These are phyloP conservation scores for Varanus salvator DNA, from an alignment of 2,113 vertebrate genomes.

Conservation along the genomic window DNA sequence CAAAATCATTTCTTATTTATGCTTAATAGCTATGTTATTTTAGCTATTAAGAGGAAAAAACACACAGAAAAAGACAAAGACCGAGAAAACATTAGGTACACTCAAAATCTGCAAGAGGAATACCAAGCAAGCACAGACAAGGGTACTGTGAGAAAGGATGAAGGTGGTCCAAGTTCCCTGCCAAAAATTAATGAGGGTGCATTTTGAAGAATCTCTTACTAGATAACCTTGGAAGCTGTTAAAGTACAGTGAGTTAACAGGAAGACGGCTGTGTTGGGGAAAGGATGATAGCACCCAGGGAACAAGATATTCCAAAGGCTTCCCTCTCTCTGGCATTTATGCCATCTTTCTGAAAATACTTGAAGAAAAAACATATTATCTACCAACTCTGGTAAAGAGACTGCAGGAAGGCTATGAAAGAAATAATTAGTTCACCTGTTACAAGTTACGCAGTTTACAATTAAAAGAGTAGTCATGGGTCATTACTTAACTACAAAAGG, in stretches of 20 bases:
- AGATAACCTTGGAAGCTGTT: conserved; percentile 39
- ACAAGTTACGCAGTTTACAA: conserved; percentile 58
- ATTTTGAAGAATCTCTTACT: conserved; percentile 40
- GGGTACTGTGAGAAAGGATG: conserved; percentile 27
- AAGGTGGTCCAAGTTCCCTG: conserved; percentile 60
- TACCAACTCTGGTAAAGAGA: conserved; percentile 51
- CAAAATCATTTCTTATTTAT: not conserved
- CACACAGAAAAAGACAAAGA: not conserved
- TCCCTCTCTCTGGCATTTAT: conserved; percentile 14
- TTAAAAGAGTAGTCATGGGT: conserved; percentile 55
- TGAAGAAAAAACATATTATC: conserved; percentile 49
- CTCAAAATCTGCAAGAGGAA: not conserved
- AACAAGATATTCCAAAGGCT: not conserved
- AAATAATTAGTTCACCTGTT: conserved; percentile 56
- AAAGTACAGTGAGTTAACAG: conserved; percentile 16
- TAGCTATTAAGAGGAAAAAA: not conserved
- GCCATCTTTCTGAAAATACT: conserved; percentile 14
- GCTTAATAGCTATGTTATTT: not conserved
- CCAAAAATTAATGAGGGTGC: conserved; percentile 43
- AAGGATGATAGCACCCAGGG: conserved; percentile 40
- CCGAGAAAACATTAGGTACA: not conserved
- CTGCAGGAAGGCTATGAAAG: conserved; percentile 66
- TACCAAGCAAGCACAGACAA: conserved; percentile 37
- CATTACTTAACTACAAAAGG: conserved; percentile 61
- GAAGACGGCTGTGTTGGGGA: conserved; percentile 29